A percentile compares a stretch with the other conserved stretches of the same genome.
Conservation (phyloP, 1,140 invertebrate species). For the Drosophila pallidifrons region DNA sequence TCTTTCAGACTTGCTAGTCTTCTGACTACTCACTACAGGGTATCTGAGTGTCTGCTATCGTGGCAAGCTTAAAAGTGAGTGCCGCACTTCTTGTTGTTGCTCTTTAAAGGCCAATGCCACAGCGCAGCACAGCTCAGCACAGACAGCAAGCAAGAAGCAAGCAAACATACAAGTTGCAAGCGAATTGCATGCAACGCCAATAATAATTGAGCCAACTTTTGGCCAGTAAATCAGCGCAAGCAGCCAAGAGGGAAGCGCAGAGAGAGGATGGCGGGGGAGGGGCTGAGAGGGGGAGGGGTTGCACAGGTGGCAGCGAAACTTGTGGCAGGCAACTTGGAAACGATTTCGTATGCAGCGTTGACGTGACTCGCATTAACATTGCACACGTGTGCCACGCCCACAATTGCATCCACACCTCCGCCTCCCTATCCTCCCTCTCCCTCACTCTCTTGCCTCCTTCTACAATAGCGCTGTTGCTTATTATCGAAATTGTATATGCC, state of each 20-base stretch:
- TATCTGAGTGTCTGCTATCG: background rate
- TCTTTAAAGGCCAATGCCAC: conserved; percentile 71
- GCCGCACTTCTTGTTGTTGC: background rate
- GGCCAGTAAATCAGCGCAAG: conserved; percentile 23
- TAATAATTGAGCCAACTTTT: conserved; percentile 67
- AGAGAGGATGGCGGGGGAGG: too few relatives aligned
- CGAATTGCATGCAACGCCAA: conserved; percentile 37
- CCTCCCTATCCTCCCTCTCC: background rate
- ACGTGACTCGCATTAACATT: conserved; percentile 79
- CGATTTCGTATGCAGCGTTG: conserved; percentile 80
- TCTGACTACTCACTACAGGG: background rate
- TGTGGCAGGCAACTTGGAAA: conserved; percentile 61
- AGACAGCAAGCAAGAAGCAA: too few relatives aligned
- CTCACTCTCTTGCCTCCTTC: background rate
- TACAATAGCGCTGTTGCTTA: conserved; percentile 64
- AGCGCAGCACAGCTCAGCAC: background rate
- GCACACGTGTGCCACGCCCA: conserved; percentile 53
- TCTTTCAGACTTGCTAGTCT: too few relatives aligned
- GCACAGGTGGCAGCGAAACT: conserved; percentile 23
- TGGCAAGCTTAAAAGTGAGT: background rate
- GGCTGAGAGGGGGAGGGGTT: background rate
- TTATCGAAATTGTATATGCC: conserved; percentile 82
- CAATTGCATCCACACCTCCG: background rate
- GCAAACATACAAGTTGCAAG: background rate
- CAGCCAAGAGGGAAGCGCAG: too few relatives aligned